A percentile compares a stretch with the other conserved stretches of the same genome.
Evolutionary conservation across 1,140 invertebrate species (phyloP).

Genomic region (Temnothorax longispinosus): DNA sequence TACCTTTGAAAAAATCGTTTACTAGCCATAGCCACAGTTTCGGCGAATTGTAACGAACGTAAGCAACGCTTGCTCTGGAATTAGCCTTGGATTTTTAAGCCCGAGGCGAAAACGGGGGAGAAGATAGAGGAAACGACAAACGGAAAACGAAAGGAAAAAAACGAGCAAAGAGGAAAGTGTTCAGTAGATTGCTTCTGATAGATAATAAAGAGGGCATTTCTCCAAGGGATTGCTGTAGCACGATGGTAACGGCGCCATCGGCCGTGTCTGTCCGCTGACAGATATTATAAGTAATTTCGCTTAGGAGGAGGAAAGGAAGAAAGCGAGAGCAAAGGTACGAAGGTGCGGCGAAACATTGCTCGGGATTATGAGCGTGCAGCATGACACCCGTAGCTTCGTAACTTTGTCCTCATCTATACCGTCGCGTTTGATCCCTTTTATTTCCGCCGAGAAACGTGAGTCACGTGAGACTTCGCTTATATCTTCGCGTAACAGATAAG

Average conservation of each 20-base stretch:
- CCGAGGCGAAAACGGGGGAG: slow-evolving; percentile 25
- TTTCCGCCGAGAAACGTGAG: slow-evolving; percentile 33
- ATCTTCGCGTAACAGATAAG: not conserved
- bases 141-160: slow-evolving; percentile 25
- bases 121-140: slow-evolving; percentile 23
- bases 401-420: slow-evolving; percentile 62
- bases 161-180: slow-evolving; percentile 61
- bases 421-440: slow-evolving; percentile 59
- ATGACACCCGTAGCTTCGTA: slow-evolving; percentile 74
- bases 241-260: slow-evolving; percentile 60
- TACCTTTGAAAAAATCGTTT: not conserved
- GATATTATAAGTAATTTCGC: slow-evolving; percentile 80
- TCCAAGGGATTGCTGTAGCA: slow-evolving; percentile 72
- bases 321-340: slow-evolving; percentile 39
- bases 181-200: slow-evolving; percentile 77
- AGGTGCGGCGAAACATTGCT: slow-evolving; percentile 49
- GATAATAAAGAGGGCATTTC: slow-evolving; percentile 81
- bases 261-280: slow-evolving; percentile 70
- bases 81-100: slow-evolving; percentile 51
- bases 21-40: not conserved
- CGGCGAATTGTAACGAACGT: slow-evolving; percentile 27
- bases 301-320: slow-evolving; percentile 49
- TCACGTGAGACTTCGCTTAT: not conserved
- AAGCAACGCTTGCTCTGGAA: slow-evolving; percentile 30
- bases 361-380: slow-evolving; percentile 75